Conservation (phyloP, 2,113 vertebrate genomes). For the Toxotes jaculatrix region DNA sequence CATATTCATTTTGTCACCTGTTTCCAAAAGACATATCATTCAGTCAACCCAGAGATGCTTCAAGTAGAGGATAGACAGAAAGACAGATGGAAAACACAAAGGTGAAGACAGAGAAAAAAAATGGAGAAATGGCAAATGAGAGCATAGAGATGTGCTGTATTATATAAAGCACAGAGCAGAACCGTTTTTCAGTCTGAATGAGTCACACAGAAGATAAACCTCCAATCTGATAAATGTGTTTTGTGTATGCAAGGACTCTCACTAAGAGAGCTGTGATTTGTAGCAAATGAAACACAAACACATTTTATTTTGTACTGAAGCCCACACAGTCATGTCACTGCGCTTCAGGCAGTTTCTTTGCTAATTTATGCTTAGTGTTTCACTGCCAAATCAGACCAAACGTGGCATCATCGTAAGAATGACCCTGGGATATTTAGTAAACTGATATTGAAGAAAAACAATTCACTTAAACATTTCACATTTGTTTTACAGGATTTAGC, state of each 20-base stretch:
- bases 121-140: constrained; percentile 15
- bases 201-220: background rate
- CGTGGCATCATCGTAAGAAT: background rate
- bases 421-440: constrained; percentile 14
- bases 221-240: background rate
- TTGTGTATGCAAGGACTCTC: background rate
- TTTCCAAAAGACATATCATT: constrained; percentile 47
- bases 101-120: constrained; percentile 9
- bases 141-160: constrained; percentile 17
- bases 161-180: constrained; percentile 4
- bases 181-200: constrained; percentile 1
- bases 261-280: background rate
- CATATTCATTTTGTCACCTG: constrained; percentile 37
- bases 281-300: constrained; percentile 7
- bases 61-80: constrained; percentile 74
- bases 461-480: constrained; percentile 52
- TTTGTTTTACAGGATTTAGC: constrained; percentile 29
- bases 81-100: constrained; percentile 13
- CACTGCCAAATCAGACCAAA: constrained; percentile 16
- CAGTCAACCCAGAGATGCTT: constrained; percentile 71
- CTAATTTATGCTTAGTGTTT: background rate
- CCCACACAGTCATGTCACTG: background rate
- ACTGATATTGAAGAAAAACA: background rate
- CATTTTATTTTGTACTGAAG: background rate
- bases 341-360: background rate